A percentile compares a stretch with the other conserved stretches of the same genome.
These are phyloP conservation scores for Sphecodes monilicornis DNA, from an alignment of 2,888 invertebrate genomes.

Conservation along the genomic window DNA sequence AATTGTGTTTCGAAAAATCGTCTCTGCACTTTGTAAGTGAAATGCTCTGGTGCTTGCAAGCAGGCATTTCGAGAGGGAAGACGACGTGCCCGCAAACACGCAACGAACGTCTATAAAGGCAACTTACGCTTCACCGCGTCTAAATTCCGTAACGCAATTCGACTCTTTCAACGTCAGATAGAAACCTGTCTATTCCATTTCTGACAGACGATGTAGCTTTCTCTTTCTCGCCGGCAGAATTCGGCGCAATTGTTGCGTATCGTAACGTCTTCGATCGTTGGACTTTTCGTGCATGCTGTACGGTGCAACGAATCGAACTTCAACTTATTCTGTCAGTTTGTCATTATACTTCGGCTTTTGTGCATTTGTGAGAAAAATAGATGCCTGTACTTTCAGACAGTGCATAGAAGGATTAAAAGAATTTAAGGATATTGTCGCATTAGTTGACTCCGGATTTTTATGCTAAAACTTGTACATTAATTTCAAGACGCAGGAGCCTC, in stretches of 20 bases:
- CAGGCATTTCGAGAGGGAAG: background rate
- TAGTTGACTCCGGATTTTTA: no score
- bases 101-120: conserved; percentile 12
- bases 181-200: conserved; percentile 64
- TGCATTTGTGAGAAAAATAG: no score
- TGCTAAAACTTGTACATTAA: no score
- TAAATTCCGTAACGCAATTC: conserved; percentile 66
- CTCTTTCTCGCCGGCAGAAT: conserved; percentile 44
- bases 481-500: no score
- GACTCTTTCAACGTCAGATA: conserved; percentile 52
- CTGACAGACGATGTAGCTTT: conserved; percentile 53
- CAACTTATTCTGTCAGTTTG: no score
- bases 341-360: no score
- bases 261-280: conserved; percentile 27
- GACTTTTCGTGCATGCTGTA: background rate
- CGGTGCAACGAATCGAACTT: background rate
- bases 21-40: background rate
- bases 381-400: no score
- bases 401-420: no score
- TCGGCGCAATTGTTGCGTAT: conserved; percentile 47
- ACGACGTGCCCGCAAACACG: conserved; percentile 7
- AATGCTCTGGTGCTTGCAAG: background rate
- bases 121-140: conserved; percentile 36
- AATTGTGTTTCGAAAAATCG: background rate
- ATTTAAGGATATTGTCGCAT: no score